phyloP scores from a whole-genome alignment of 2,797 vertebrate genomes.

The Phyllotis vaccarum region DNA sequence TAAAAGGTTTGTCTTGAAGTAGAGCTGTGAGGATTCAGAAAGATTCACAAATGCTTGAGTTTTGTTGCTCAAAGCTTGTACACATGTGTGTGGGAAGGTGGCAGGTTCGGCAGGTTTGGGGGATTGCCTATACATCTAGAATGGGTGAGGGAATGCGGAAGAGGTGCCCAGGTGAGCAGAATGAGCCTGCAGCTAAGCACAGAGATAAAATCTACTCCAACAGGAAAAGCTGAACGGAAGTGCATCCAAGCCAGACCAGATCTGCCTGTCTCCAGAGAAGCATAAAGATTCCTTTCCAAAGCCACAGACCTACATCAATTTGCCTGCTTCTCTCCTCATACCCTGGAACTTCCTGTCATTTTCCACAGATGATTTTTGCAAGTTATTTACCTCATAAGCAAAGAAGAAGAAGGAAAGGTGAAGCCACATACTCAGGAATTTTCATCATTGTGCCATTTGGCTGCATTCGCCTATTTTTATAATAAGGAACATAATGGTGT shows the following conservation, averaged over 20 bases:
- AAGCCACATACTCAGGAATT: neutral
- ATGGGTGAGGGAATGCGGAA: no score
- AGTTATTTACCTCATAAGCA: constrained; percentile 18
- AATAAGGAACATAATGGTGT: neutral
- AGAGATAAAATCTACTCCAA: constrained; percentile 19
- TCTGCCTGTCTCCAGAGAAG: neutral
- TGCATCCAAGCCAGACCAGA: neutral
- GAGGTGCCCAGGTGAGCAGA: neutral
- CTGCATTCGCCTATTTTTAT: constrained; percentile 15
- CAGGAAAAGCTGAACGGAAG: constrained; percentile 15
- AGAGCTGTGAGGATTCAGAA: neutral
- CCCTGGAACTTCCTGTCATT: neutral
- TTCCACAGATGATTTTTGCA: neutral
- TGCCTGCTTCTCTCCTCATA: neutral
- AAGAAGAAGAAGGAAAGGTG: neutral
- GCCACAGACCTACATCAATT: neutral
- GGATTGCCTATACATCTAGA: neutral
- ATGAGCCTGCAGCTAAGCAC: neutral
- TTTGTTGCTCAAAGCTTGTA: neutral
- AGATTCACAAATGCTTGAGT: neutral
- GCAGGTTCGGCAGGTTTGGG: neutral
- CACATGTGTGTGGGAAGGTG: neutral
- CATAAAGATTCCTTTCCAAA: neutral
- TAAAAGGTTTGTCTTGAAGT: neutral
- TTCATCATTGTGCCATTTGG: neutral